Evolutionary conservation across 2,888 invertebrate species (phyloP), one percentile per base, ranked within the genome.

Genomic region (Charanyca ferruginea): DNA sequence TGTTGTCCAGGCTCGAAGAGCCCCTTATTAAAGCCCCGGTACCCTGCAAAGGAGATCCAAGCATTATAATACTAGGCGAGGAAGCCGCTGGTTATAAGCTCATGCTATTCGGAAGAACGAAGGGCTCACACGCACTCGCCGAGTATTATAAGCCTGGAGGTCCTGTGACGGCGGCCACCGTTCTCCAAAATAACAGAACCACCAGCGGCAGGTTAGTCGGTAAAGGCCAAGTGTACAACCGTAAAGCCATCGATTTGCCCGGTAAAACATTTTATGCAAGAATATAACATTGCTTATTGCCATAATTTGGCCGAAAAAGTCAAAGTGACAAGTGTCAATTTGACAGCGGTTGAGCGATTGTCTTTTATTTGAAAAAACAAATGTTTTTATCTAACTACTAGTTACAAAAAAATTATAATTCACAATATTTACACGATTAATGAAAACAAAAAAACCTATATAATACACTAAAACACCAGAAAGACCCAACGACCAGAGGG

Each of bases 131-230:
- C 85, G 81, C 82, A 77, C 85, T 86, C 87, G 88, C 88, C 90
- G 89, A 94, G 93, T 93, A 93, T 93, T 93, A 92, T 90, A 93
- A 73, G 88, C 87, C 82, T 90, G 91, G 91, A 89, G 80, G 86
- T 90, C 89, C 87, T 71, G 85, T 84, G 83, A 88, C 87, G 87
- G 90, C 88, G 88, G 86, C 91, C 90, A 89, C 89, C 91, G 92
- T 93, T 92, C 94, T 92, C 90, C 93, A 86, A 91, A 93, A 93
- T 93, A 94, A 93, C 93, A 91, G 85, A 80, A 74, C 75, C 81
- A 81, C 86, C 90, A 90, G 89, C 88, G 84, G 80, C 71, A 54
- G 57, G 57, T 59, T 25, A 20, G 53, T 55, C 47, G 66, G 35
- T 23, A 6, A 49, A 22, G 35, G 71, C 42, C 35, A 61, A 18